Evolutionary conservation across 92 coral and sea anemone species (phyloP).

Genomic region (Blastomussa wellsi): DNA sequence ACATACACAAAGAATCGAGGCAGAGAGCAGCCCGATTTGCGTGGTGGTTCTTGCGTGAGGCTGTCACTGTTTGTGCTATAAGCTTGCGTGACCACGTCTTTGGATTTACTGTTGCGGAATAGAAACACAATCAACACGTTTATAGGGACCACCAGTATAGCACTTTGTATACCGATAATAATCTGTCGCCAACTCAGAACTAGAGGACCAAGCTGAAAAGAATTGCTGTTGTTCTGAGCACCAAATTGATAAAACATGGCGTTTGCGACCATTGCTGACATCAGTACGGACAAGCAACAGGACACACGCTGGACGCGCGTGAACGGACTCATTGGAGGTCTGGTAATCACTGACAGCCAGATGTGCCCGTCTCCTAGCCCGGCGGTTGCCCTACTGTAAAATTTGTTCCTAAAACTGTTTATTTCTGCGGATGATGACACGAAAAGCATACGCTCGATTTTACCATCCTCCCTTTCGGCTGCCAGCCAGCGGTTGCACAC

Average conservation of each 20-base stretch:
- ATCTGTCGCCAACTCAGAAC: conserved; percentile 78
- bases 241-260: conserved; percentile 97
- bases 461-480: conserved; percentile 86
- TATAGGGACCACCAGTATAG: conserved; percentile 83
- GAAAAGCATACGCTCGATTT: conserved; percentile 78
- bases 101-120: conserved; percentile 75
- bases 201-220: conserved; percentile 84
- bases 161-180: conserved; percentile 86
- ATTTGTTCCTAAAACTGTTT: conserved; percentile 85
- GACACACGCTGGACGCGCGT: conserved; percentile 97
- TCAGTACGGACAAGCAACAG: conserved; percentile 83
- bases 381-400: conserved; percentile 74
- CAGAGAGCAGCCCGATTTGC: conserved; percentile 51
- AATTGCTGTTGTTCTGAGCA: conserved; percentile 67
- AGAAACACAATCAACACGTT: conserved; percentile 81
- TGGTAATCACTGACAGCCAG: conserved; percentile 92
- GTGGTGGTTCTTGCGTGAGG: conserved; percentile 15
- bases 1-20: conserved; percentile 81
- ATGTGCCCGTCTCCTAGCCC: conserved; percentile 96
- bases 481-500: conserved; percentile 95
- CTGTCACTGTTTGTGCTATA: conserved; percentile 42
- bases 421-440: conserved; percentile 73
- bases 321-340: conserved; percentile 92
- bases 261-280: conserved; percentile 92
- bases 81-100: conserved; percentile 43